These are phyloP conservation scores for Otis tarda DNA, from an alignment of 2,113 vertebrate genomes.

Conservation along the genomic window DNA sequence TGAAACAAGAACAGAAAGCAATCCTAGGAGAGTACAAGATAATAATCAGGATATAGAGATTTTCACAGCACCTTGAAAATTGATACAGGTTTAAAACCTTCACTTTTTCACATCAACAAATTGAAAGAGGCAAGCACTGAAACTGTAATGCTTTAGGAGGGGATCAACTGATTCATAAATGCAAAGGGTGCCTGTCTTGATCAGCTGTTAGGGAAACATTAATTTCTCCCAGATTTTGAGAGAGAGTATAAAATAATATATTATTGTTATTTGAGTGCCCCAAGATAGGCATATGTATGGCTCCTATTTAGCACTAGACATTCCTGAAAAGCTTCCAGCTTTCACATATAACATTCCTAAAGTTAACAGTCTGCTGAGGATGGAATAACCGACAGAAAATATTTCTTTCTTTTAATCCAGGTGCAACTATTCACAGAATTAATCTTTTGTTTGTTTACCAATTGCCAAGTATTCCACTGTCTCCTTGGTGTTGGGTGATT, in stretches of 20 bases:
- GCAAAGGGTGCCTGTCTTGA: background rate
- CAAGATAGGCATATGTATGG: background rate
- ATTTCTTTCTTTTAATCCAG: background rate
- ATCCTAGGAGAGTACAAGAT: background rate
- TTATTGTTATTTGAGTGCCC: background rate
- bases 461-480: background rate
- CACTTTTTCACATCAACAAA: background rate
- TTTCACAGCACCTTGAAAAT: background rate
- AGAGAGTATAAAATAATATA: background rate
- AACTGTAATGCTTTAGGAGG: background rate
- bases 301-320: background rate
- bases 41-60: background rate
- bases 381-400: background rate
- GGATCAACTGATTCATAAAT: background rate
- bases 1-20: background rate
- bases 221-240: background rate
- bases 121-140: background rate
- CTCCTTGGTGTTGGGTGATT: background rate
- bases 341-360: background rate
- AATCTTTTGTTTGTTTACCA: background rate
- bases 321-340: background rate
- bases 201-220: background rate
- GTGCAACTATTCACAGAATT: background rate
- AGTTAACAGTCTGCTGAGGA: background rate
- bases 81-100: background rate